Conservation (phyloP, 2,797 vertebrate genomes). For the Epinephelus malabaricus region DNA sequence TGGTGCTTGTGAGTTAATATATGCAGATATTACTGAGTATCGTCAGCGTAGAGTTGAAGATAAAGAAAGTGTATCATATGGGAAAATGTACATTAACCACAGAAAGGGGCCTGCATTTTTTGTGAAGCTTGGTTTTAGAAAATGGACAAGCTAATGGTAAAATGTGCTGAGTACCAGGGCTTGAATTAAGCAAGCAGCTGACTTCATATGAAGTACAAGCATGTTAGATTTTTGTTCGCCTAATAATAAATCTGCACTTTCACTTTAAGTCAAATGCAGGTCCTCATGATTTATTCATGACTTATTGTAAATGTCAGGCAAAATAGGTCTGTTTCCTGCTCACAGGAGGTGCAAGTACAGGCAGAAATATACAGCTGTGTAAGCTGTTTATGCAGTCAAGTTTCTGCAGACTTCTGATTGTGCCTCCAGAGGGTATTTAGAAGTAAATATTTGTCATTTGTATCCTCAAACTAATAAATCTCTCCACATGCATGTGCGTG, state of each 20-base stretch:
- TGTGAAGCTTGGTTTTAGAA: no score
- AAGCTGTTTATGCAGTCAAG: background rate
- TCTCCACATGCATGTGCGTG: background rate
- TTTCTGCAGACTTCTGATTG: background rate
- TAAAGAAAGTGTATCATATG: background rate
- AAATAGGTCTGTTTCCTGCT: background rate
- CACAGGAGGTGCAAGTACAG: background rate
- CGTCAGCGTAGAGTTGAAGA: background rate
- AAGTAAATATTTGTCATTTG: background rate
- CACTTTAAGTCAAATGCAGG: background rate
- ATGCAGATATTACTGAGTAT: background rate
- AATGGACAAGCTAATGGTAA: no score
- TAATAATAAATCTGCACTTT: background rate
- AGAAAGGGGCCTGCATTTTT: no score
- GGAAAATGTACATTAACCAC: background rate
- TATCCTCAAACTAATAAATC: background rate
- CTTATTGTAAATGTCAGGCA: background rate
- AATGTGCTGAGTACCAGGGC: no score
- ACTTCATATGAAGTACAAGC: background rate
- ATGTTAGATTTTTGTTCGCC: background rate
- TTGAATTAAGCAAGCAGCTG: no score
- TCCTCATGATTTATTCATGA: background rate
- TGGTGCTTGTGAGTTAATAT: background rate
- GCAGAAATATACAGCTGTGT: background rate
- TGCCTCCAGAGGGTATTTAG: background rate